Percentiles rank a stretch among this genome's conserved stretches.
These are phyloP conservation scores for Clepsis dumicolana DNA, from an alignment of 2,888 invertebrate genomes.

Conservation along the genomic window DNA sequence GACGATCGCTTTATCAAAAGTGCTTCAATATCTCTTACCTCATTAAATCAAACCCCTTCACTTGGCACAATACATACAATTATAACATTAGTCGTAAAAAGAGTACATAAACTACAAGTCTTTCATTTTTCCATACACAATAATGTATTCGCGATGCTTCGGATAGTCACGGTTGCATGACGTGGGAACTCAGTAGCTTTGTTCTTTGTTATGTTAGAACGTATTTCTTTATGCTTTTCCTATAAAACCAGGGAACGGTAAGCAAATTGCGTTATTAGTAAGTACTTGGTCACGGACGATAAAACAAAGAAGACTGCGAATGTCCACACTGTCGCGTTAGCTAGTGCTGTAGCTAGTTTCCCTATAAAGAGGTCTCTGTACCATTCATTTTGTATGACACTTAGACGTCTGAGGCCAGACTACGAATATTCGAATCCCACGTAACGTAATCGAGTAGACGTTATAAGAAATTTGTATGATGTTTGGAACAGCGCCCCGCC, in stretches of 20 bases:
- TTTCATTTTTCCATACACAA: constrained; percentile 38
- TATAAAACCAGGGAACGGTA: constrained; percentile 12
- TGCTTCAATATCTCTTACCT: too few relatives aligned
- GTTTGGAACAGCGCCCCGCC: too few relatives aligned
- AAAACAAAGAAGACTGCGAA: too few relatives aligned
- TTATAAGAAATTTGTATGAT: too few relatives aligned
- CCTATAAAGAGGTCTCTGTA: too few relatives aligned
- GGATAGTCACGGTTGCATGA: constrained; percentile 65
- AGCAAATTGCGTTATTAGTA: not conserved
- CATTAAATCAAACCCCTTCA: not conserved
- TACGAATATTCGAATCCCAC: too few relatives aligned
- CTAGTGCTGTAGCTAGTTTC: too few relatives aligned
- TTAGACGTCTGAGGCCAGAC: too few relatives aligned
- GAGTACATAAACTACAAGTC: constrained; percentile 24
- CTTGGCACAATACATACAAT: not conserved
- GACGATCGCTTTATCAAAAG: too few relatives aligned
- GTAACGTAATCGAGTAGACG: too few relatives aligned
- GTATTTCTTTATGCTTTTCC: constrained; percentile 36
- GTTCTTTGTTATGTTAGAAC: constrained; percentile 31
- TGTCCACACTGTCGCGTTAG: too few relatives aligned
- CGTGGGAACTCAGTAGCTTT: constrained; percentile 53
- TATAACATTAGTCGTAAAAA: not conserved
- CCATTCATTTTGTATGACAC: too few relatives aligned
- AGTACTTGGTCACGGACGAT: not conserved
- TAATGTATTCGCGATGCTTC: constrained; percentile 39